A percentile compares a stretch with the other conserved stretches of the same genome.
These are phyloP conservation scores for Troilus luridus DNA, from an alignment of 2,888 invertebrate species.

Conservation along the genomic window DNA sequence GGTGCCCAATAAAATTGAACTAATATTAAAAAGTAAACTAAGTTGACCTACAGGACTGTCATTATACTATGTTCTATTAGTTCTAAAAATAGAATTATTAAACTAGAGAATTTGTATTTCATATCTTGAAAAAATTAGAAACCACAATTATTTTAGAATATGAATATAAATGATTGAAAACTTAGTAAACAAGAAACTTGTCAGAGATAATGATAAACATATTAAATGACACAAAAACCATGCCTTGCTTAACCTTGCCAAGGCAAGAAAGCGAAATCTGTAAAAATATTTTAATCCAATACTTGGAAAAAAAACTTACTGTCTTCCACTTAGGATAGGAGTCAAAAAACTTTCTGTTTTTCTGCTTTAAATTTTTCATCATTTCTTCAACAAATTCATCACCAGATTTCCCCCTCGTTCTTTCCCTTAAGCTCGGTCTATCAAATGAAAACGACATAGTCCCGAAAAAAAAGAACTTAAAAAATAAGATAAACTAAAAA, in stretches of 20 bases:
- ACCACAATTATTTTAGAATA: background rate
- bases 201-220: background rate
- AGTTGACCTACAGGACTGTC: conserved; percentile 4
- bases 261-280: background rate
- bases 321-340: conserved; percentile 65
- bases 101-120: background rate
- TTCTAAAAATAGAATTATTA: conserved; percentile 33
- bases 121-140: background rate
- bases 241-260: conserved; percentile 7
- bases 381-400: conserved; percentile 68
- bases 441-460: conserved; percentile 67
- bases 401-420: conserved; percentile 67
- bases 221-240: conserved; percentile 29
- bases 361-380: conserved; percentile 67
- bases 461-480: conserved; percentile 5
- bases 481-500: background rate
- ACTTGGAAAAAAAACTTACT: conserved; percentile 2
- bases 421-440: conserved; percentile 67
- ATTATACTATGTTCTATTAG: background rate
- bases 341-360: conserved; percentile 67
- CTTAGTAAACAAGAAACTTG: background rate
- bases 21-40: background rate
- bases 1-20: background rate
- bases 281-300: background rate
- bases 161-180: background rate